phyloP scores from a whole-genome alignment of 2,113 vertebrate genomes.

The Vicugna pacos region DNA sequence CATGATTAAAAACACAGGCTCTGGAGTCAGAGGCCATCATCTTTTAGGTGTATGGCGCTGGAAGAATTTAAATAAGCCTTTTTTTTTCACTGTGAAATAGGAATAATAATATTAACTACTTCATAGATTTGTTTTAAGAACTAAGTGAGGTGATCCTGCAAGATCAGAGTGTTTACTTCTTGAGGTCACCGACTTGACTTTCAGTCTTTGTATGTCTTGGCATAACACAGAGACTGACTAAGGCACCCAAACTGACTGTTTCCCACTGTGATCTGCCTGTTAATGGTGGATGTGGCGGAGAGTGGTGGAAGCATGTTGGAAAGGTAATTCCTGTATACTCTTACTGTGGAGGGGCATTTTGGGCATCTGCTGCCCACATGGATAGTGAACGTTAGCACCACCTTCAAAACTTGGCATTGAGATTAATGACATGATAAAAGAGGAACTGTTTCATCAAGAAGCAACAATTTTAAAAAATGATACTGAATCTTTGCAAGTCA shows the following conservation, averaged over 20 bases:
- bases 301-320: not conserved
- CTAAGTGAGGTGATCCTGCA: not conserved
- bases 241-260: rapidly evolving
- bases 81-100: not conserved
- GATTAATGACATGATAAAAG: not conserved
- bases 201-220: not conserved
- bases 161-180: not conserved
- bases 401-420: not conserved
- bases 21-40: not conserved
- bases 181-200: not conserved
- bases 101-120: not conserved
- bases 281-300: too few species aligned
- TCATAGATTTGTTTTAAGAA: not conserved
- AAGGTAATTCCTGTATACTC: rapidly evolving
- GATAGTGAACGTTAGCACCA: not conserved
- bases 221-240: not conserved
- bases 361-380: not conserved
- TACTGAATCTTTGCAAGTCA: not conserved
- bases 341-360: not conserved
- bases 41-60: not conserved
- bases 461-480: not conserved
- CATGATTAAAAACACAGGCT: not conserved
- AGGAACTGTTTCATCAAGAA: not conserved
- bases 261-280: not conserved
- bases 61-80: not conserved